Evolutionary conservation across 2,797 vertebrate genomes (phyloP), one percentile per base, ranked within the genome.

Genomic region (Clarias laeviceps): DNA sequence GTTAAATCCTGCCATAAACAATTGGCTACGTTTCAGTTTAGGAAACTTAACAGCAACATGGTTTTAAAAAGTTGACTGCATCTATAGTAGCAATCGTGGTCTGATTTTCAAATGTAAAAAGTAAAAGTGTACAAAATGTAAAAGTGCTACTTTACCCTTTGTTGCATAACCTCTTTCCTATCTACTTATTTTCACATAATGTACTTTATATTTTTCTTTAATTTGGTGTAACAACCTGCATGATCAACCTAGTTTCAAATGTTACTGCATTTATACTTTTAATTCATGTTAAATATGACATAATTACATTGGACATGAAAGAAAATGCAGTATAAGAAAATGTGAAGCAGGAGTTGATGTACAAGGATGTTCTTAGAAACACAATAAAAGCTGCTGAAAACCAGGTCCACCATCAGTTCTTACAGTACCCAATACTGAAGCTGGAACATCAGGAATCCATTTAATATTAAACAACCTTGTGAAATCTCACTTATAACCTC

Each of bases 381-480:
- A 2, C n/a, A 56, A 17, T 73, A 45, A 62, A 6, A 84, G 27
- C 5, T 72, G 24, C 59, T 65, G 20, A 59, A 73, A 32, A 40
- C 2, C 4, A 7, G 18, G 59, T 32, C 32, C 34, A 7, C 40
- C 27, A 20, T 56, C 5, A 79, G 64, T 22, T 34, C 27, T 17
- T 50, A 37, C 20, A 29, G 40, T 72, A 24, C 45, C 29, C 20
- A 27, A 27, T 59, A 85, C 20, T 50, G 50, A n/a, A 80, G 27
- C 50, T 34, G 78, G 32, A 59, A 61, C 37, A 20, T 65, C 56
- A 61, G 50, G 77, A 66, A 82, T 22, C 17, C 65, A 24, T 79
- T 85, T 69, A 85, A 68, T 59, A 84, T 68, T 85, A 82, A 65
- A 79, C 65, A 12, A n/a, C 45, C 34, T 89, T 89, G 77, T 79